Evolutionary conservation across 2,888 invertebrate genomes (phyloP).

Genomic region (Lithodes maja): DNA sequence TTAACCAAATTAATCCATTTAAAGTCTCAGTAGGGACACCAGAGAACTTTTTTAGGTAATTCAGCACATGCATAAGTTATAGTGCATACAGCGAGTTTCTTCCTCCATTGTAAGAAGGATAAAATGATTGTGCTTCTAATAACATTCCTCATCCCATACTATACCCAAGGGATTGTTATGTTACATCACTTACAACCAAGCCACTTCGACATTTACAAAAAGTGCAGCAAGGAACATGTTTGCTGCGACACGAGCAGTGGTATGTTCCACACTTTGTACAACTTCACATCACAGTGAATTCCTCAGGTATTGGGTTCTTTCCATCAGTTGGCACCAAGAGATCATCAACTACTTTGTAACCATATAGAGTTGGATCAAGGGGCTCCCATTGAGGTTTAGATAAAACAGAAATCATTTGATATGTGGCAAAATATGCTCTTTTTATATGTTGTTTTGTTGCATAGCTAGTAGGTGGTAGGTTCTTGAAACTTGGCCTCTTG

Average conservation of each 20-base stretch:
- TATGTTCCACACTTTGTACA: not conserved
- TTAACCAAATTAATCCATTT: not conserved
- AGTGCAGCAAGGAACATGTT: not conserved
- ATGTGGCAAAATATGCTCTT: too few species aligned
- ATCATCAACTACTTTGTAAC: too few species aligned
- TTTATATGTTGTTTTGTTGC: too few species aligned
- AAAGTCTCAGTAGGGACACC: not conserved
- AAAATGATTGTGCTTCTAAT: not conserved
- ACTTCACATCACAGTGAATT: not conserved
- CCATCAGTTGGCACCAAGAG: not conserved
- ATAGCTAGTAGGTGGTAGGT: too few species aligned
- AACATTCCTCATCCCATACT: not conserved
- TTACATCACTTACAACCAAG: not conserved
- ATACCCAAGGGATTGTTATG: not conserved
- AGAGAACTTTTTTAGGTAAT: not conserved
- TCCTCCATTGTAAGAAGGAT: not conserved
- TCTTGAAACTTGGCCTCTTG: too few species aligned
- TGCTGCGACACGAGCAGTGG: not conserved
- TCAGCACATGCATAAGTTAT: too few species aligned
- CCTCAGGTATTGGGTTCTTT: slow-evolving; percentile 6
- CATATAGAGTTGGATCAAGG: too few species aligned
- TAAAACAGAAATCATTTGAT: too few species aligned
- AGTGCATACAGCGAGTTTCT: too few species aligned
- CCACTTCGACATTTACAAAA: not conserved
- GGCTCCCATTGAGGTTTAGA: too few species aligned